Evolutionary conservation across 1,140 invertebrate species (phyloP).

Genomic region (Calosoma granatense): DNA sequence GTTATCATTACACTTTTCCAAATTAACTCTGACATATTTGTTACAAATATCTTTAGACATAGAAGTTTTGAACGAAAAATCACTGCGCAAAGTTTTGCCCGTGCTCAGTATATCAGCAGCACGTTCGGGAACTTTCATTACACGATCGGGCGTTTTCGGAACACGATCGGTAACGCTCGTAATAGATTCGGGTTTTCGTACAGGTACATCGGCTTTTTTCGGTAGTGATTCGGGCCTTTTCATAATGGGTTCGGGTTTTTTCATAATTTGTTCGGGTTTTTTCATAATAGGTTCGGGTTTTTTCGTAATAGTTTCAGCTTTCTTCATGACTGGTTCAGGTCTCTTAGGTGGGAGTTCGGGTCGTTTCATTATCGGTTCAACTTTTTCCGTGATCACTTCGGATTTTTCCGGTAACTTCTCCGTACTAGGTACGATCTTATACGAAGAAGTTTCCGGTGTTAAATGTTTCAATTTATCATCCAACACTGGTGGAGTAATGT

Average conservation of each 20-base stretch:
- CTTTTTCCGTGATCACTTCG: background rate
- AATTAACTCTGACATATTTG: background rate
- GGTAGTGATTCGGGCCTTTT: background rate
- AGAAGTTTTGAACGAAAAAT: constrained; percentile 17
- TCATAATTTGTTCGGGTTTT: background rate
- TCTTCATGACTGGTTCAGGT: constrained; percentile 2
- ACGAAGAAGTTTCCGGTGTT: constrained; percentile 10
- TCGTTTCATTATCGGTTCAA: background rate
- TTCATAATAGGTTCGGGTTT: background rate
- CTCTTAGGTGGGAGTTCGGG: background rate
- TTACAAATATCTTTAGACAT: constrained; percentile 18
- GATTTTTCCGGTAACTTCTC: background rate
- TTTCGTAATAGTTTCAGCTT: constrained; percentile 1
- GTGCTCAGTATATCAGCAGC: background rate
- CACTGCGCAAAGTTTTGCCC: constrained; percentile 17
- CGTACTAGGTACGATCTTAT: constrained; percentile 10
- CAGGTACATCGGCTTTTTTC: background rate
- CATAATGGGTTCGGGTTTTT: background rate
- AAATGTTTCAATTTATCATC: constrained; percentile 21
- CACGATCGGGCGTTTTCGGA: background rate
- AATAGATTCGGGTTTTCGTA: background rate
- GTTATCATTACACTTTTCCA: background rate
- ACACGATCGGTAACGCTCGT: background rate
- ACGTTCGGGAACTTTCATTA: constrained; percentile 11
- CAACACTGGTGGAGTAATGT: constrained; percentile 16